A percentile compares a stretch with the other conserved stretches of the same genome.
phyloP scores from a whole-genome alignment of 2,888 invertebrate species.

The Cheilosia scutellata region DNA sequence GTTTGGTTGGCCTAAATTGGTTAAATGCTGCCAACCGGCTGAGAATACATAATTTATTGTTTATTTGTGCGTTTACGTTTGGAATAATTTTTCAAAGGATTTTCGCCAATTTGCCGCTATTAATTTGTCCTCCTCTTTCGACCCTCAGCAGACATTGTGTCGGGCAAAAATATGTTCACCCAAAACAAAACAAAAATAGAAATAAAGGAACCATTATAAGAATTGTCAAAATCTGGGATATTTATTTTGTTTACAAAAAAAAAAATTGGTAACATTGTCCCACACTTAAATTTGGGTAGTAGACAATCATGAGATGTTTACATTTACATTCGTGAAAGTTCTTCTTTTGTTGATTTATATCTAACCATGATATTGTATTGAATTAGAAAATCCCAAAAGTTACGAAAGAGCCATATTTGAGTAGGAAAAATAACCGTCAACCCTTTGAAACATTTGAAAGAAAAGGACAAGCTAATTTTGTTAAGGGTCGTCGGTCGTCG shows the following conservation, averaged over 20 bases:
- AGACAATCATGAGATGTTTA: not conserved
- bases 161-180: conserved; percentile 9
- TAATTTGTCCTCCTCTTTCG: not conserved
- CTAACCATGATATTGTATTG: not conserved
- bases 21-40: conserved; percentile 13
- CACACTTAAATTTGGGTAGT: not conserved
- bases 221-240: not conserved
- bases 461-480: not conserved
- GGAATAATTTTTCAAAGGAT: conserved; percentile 26
- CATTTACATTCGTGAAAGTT: conserved; percentile 10
- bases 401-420: not conserved
- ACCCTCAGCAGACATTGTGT: conserved; percentile 49
- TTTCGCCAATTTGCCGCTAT: not conserved
- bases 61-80: conserved; percentile 3
- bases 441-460: not conserved
- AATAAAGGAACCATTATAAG: not conserved
- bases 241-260: conserved; percentile 41
- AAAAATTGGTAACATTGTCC: not conserved
- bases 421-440: not conserved
- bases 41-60: conserved; percentile 31
- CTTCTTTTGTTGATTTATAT: conserved; percentile 20
- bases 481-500: too few relatives aligned
- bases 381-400: conserved; percentile 1
- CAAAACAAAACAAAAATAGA: not conserved
- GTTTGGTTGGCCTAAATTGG: conserved; percentile 27